phyloP scores from a whole-genome alignment of 2,797 vertebrate species.

The Pseudomugil gertrudae region DNA sequence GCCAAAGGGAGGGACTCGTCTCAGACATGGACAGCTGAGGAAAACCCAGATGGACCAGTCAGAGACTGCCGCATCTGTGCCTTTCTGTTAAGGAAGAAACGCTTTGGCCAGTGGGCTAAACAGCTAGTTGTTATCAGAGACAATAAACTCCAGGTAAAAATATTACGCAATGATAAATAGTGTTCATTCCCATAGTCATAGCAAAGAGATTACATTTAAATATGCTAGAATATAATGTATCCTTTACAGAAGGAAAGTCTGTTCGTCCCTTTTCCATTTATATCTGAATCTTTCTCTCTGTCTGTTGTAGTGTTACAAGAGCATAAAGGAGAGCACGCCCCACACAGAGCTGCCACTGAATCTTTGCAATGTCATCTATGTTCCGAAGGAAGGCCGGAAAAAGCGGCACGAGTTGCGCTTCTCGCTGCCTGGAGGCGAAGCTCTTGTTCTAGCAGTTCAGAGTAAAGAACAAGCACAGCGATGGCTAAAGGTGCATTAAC shows the following conservation, averaged over 20 bases:
- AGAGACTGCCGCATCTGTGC: conserved; percentile 93
- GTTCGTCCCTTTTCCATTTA: not conserved
- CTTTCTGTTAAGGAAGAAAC: conserved; percentile 95
- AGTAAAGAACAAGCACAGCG: conserved; percentile 96
- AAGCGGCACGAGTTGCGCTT: conserved; percentile 97
- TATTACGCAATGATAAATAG: not conserved
- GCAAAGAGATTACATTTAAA: not conserved
- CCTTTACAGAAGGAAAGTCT: not conserved
- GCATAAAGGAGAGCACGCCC: conserved; percentile 92
- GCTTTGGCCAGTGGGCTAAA: conserved; percentile 97
- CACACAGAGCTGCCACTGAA: conserved; percentile 89
- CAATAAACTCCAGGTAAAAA: conserved; percentile 90
- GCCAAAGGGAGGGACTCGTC: conserved; percentile 86
- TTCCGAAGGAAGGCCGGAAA: conserved; percentile 94
- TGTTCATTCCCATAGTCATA: conserved; percentile 4
- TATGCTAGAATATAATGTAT: not conserved
- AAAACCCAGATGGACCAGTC: conserved; percentile 87
- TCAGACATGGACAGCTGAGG: conserved; percentile 90
- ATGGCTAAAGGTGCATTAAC: conserved; percentile 91
- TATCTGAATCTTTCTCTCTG: not conserved
- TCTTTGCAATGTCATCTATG: conserved; percentile 89
- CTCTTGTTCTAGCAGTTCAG: conserved; percentile 93
- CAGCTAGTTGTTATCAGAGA: conserved; percentile 94
- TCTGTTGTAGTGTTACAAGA: conserved; percentile 91
- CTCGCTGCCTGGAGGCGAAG: conserved; percentile 88